Evolutionary conservation across 2,797 vertebrate species (phyloP).

Genomic region (Cuculus canorus): DNA sequence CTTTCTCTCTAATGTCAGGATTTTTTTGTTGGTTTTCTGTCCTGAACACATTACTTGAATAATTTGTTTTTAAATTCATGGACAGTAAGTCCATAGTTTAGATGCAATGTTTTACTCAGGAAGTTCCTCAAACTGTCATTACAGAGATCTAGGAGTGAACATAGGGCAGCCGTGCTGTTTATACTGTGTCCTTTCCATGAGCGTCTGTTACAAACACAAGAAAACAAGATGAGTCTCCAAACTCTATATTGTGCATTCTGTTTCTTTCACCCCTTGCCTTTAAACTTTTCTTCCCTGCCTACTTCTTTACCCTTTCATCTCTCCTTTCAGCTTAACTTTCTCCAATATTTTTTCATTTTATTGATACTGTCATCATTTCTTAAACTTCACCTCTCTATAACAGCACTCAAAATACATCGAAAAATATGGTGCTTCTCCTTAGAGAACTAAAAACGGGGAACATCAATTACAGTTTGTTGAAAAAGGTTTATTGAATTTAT

Average conservation of each 20-base stretch:
- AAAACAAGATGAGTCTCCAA: neutral
- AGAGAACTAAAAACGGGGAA: neutral
- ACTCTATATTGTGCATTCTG: neutral
- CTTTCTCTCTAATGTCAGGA: neutral
- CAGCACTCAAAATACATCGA: neutral
- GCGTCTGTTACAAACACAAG: neutral
- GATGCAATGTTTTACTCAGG: neutral
- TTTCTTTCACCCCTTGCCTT: neutral
- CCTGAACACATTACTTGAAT: neutral
- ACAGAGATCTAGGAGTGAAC: neutral
- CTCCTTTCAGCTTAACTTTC: neutral
- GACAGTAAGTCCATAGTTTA: neutral
- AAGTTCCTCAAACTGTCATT: neutral
- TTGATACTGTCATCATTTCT: neutral
- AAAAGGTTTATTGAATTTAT: neutral
- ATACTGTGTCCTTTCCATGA: neutral
- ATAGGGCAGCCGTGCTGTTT: neutral
- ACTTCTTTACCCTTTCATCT: neutral
- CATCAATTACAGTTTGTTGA: neutral
- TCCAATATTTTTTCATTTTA: neutral
- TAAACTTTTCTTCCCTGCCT: neutral
- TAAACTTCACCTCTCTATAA: neutral
- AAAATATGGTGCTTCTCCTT: neutral
- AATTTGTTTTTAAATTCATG: neutral
- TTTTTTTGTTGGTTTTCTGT: neutral